Evolutionary conservation across 2,797 vertebrate species (phyloP), one percentile per base, ranked within the genome.

Genomic region (Tamandua tetradactyla): DNA sequence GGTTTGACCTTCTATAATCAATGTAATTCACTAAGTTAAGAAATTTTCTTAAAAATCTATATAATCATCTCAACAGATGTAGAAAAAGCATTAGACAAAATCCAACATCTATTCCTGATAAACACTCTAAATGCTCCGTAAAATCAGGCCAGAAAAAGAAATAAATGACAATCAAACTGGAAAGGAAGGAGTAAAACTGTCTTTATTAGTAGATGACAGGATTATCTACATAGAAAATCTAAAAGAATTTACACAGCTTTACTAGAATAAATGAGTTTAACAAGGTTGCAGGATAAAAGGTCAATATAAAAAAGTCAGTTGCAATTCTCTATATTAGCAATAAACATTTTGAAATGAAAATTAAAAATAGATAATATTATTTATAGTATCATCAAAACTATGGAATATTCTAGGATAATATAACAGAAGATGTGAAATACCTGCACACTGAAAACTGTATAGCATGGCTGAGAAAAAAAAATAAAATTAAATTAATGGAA

Each of bases 361-460:
- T 61, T 81, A 64, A 17, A 85, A 79, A 52, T 61, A 22, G 79
- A n/a, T 35, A 74, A 17, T 66, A 32, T 2, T n/a, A 30, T 47
- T 8, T 71, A 49, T 6, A 49, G 10, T 69, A 81, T 81, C 25
- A 80, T 85, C 7, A 47, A 72, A 85, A 84, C 32, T 75, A 25
- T 44, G 49, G 75, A 80, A 55, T 47, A 68, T 25, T 40, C 55
- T 32, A 62, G n/a, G 9, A 37, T 42, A 82, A 52, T 35, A n/a
- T 94, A 92, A 76, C 40, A 87, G 76, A 88, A 87, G 55, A 66
- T 44, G 44, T 78, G 40, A 74, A 81, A 68, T 27, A 89, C 35
- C 15, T 68, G 4, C 20, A 52, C 27, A 61, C 57, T 84, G 64
- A 72, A 92, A 62, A 74, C n/a, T 66, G 35, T 4, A 75, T 61